Base-by-base conservation (phyloP, 2,797 vertebrate species). In the Sebastolobus alascanus region DNA sequence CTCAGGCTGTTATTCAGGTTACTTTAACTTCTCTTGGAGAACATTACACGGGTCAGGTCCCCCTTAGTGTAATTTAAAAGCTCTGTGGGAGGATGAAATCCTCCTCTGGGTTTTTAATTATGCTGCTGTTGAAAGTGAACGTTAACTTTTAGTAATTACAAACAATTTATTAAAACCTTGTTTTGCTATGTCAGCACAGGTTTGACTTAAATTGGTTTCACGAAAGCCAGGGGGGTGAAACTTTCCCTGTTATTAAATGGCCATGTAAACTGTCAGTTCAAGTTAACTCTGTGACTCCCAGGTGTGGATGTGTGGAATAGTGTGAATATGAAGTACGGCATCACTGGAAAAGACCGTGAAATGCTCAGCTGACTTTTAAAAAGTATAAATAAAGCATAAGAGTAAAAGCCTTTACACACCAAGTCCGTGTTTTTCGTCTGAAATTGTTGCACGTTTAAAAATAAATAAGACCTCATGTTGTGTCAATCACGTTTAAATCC, bases 271-370 rank as follows among this genome's bases (percentile, higher is more conserved):
- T 67, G 71, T 69, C 59, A 35, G 61, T 29, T 68, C 50, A 31
- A 1, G 63, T 77, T 81, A 80, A 75, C 56, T 69, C 50, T 31
- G 38, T 3, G 66, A 58, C 27, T 82, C 75, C 68, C 82, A 31
- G 73, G 29, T 76, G 73, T 13, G 27, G 27, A 20, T 1, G n/a
- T 20, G 46, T 18, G 20, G 8, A 56, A 22, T 50, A 67, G 58
- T 29, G 16, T 63, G 68, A 77, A 82, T 68, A 59, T n/a, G 73
- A 70, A 71, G 20, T 50, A 40, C 65, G 27, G 5, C 25, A 14
- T 43, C 3, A 18, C 38, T 50, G n/a, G 22, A 20, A 58, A 33
- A 38, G 43, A 59, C 29, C 38, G n/a, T 2, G 14, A 12, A 22
- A 31, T 9, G 68, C 20, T 73, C 31, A 27, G 54, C 37, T 12